Evolutionary conservation across 2,113 vertebrate genomes (phyloP).

Genomic region (Myodes glareolus): DNA sequence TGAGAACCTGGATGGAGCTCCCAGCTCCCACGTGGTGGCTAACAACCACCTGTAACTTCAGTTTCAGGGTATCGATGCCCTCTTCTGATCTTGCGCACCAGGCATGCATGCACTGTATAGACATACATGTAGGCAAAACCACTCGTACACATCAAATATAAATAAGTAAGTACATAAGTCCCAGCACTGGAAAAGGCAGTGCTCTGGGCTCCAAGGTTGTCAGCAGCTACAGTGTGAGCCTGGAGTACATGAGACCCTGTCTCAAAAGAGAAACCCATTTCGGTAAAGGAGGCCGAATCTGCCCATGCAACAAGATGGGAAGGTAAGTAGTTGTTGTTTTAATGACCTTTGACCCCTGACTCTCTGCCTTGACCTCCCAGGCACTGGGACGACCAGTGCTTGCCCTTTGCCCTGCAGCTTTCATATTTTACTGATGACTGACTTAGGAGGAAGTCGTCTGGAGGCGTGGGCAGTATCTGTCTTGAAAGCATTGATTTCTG

Average conservation of each 20-base stretch:
- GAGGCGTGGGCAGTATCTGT: background rate
- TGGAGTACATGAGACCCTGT: background rate
- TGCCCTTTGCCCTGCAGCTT: too few relatives aligned
- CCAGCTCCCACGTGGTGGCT: background rate
- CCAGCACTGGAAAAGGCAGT: background rate
- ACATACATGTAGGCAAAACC: background rate
- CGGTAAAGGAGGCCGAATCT: background rate
- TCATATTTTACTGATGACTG: background rate
- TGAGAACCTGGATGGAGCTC: background rate
- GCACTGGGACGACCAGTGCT: background rate
- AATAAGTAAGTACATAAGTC: background rate
- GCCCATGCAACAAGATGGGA: background rate
- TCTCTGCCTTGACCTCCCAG: background rate
- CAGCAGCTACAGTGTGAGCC: background rate
- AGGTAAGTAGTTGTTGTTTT: background rate
- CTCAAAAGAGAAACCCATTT: too few relatives aligned
- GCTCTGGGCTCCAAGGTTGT: background rate
- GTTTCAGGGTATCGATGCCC: background rate
- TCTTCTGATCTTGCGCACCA: background rate
- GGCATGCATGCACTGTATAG: background rate
- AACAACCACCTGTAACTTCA: background rate
- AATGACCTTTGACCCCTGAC: background rate
- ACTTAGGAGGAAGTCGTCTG: slow-evolving; percentile 1
- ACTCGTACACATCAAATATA: background rate
- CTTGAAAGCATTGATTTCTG: background rate